Evolutionary conservation across 2,888 invertebrate genomes (phyloP).

Genomic region (Brenthis ino): DNA sequence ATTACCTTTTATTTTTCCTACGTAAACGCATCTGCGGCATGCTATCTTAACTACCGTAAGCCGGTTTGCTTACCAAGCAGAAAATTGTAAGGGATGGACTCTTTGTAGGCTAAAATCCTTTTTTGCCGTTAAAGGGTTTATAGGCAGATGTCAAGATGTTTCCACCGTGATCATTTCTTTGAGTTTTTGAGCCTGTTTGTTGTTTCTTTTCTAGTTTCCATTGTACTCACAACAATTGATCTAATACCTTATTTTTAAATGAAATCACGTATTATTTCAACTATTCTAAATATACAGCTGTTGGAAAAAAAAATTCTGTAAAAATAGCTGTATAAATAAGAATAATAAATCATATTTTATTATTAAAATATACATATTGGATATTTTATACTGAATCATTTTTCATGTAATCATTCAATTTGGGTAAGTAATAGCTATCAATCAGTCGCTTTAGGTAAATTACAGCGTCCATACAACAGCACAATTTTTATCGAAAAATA

Average conservation of each 20-base stretch:
- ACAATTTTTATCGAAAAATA: slow-evolving; percentile 21
- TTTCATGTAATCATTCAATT: slow-evolving; percentile 7
- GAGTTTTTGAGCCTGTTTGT: slow-evolving; percentile 42
- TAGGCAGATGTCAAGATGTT: slow-evolving; percentile 65
- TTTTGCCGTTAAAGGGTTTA: slow-evolving; percentile 55
- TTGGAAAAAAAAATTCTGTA: too few relatives aligned
- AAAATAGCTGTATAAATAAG: not conserved
- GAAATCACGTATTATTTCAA: slow-evolving; percentile 41
- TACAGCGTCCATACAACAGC: slow-evolving; percentile 8
- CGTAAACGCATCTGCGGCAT: slow-evolving; percentile 7
- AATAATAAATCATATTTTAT: slow-evolving; percentile 4
- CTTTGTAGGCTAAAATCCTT: slow-evolving; percentile 46
- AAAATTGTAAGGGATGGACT: slow-evolving; percentile 46
- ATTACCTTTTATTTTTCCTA: slow-evolving; percentile 8
- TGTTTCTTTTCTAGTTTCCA: slow-evolving; percentile 53
- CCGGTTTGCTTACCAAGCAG: slow-evolving; percentile 41
- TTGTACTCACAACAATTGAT: slow-evolving; percentile 42
- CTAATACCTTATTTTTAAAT: slow-evolving; percentile 41
- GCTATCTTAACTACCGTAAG: slow-evolving; percentile 15
- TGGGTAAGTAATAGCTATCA: slow-evolving; percentile 1
- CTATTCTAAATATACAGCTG: slow-evolving; percentile 15
- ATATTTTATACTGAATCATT: not conserved
- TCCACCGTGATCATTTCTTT: slow-evolving; percentile 53
- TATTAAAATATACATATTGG: not conserved
- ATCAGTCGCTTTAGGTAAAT: slow-evolving; percentile 24